Evolutionary conservation across 2,797 vertebrate species (phyloP), one percentile per base, ranked within the genome.

Genomic region (Myripristis jacobus): DNA sequence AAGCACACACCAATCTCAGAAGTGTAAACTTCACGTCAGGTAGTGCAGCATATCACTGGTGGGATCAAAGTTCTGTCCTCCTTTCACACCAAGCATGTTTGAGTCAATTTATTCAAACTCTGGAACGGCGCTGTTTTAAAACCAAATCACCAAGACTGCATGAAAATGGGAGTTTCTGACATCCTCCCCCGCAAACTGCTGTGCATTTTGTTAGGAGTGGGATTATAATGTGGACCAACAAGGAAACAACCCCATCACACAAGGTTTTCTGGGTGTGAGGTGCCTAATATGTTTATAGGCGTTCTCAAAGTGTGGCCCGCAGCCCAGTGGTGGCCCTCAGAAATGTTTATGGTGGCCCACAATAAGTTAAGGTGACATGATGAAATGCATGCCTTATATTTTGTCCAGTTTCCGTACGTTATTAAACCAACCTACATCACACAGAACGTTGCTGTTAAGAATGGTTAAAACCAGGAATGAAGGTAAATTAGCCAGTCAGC

Each of bases 131-230:
- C 27, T 29, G 6, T 29, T 16, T 2, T 41, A 38, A 24, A 36
- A 29, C 43, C 1, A 19, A 63, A 27, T 19, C 50, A 38, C 6
- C 24, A 13, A 27, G 38, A 41, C 13, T 12, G 4, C 12, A 12
- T 4, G 38, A 16, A 15, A 41, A 41, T 41, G 38, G 3, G 5
- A 15, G 47, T 29, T 50, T 41, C 2, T 34, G 59, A 47, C 52
- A 6, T 59, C 31, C 6, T 41, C 64, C 38, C 61, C 52, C 55
- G 62, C 22, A 31, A 73, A 74, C 56, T 31, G 51, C 24, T 38
- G 9, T 51, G 58, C 10, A 19, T 41, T 67, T 43, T 46, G 13
- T 70, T 41, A 18, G 3, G 53, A 51, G 41, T 44, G 50, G 53
- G 19, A 61, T 12, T 22, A 51, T 65, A 38, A 25, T 36, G 10